These are phyloP conservation scores for Melitaea athalia DNA, from an alignment of 2,888 invertebrate species.

Conservation along the genomic window DNA sequence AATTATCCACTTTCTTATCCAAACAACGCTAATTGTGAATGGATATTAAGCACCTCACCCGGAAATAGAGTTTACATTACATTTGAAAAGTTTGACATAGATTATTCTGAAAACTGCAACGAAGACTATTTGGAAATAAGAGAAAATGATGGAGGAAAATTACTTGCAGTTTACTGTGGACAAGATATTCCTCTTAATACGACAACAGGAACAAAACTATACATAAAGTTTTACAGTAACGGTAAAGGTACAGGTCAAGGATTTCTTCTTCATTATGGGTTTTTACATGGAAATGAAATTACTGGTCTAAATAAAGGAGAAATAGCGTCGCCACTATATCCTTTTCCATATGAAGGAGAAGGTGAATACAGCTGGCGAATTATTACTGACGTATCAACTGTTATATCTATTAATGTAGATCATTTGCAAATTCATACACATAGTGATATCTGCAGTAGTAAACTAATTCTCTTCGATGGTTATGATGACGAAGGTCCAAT, in stretches of 20 bases:
- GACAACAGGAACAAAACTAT: constrained; percentile 82
- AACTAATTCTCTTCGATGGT: constrained; percentile 87
- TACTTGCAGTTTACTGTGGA: constrained; percentile 89
- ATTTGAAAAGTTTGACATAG: constrained; percentile 87
- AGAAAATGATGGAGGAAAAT: constrained; percentile 83
- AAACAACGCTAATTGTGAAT: constrained; percentile 87
- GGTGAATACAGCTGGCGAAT: constrained; percentile 87
- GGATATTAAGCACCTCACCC: constrained; percentile 78
- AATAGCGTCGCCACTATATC: constrained; percentile 91
- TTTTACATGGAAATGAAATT: constrained; percentile 87
- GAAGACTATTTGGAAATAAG: constrained; percentile 94
- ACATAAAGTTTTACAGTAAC: constrained; percentile 90
- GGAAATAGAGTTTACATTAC: constrained; percentile 87
- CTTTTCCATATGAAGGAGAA: constrained; percentile 68
- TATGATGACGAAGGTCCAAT: constrained; percentile 84
- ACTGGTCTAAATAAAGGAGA: constrained; percentile 84
- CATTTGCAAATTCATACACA: constrained; percentile 60
- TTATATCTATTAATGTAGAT: constrained; percentile 54
- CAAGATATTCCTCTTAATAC: constrained; percentile 82
- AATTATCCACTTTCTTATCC: constrained; percentile 91
- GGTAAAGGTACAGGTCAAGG: constrained; percentile 84
- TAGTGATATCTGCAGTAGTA: constrained; percentile 56
- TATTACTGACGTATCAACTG: constrained; percentile 64
- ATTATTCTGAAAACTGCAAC: constrained; percentile 88
- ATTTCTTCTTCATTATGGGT: constrained; percentile 88